Evolutionary conservation across 2,113 vertebrate species (phyloP), one percentile per base, ranked within the genome.

Genomic region (Pelobates fuscus): DNA sequence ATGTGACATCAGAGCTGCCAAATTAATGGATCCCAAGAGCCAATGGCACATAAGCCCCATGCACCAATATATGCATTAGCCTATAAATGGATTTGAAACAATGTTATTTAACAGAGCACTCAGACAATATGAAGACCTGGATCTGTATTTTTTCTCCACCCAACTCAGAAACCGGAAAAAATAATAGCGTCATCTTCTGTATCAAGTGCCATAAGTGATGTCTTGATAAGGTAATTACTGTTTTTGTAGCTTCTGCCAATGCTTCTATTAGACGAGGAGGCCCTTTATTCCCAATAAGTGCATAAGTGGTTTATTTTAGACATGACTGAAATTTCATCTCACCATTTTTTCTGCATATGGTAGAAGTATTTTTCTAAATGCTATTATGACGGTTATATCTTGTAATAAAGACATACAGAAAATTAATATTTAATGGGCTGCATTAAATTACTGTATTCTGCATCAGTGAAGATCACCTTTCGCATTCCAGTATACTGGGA

Each of bases 241-340:
- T 61, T 25, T 10, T 46, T 15, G 58, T 57, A 64, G 46, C 55
- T 24, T 30, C 21, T 41, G 62, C 62, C 62, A 66, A 57, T 30
- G 15, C 46, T 52, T 29, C 70, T 72, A 63, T 63, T 63, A 72
- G 58, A 8, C 20, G 20, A 32, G 41, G 8, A 29, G 41, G 8
- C 21, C 15, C 24, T 7, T 26, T 11, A 66, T 58, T 21, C 43
- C 71, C 71, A 44, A 74, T 74, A 66, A 74, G 55, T 58, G 52
- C 41, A 54, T 58, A 59, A 74, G 62, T 66, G 71, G 49, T 66
- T 74, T 57, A 66, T 66, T 74, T 57, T 74, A 27, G 62, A 21
- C 71, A 74, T 43, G 25, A 44, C 23, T 74, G 72, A 76, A 67
- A 76, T 49, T 32, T 5, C 14, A 76, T 55, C 72, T 54, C 5